phyloP scores from a whole-genome alignment of 2,888 invertebrate species.

The Zaprionus lineosus region DNA sequence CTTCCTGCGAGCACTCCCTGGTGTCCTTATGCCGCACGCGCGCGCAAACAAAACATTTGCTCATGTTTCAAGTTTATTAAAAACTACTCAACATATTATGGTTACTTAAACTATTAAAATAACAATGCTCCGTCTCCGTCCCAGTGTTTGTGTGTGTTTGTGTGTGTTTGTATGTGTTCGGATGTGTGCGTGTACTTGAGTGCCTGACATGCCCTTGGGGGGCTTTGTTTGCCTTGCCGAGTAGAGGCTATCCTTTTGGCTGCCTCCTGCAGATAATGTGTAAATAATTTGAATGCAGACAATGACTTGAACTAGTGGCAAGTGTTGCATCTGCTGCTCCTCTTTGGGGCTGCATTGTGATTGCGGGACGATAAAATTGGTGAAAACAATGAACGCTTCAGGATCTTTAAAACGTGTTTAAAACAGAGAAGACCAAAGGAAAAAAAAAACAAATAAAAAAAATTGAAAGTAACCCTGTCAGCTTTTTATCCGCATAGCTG shows the following conservation, averaged over 20 bases:
- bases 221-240: too few species aligned
- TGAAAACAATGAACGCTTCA: too few species aligned
- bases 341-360: slow-evolving; percentile 19
- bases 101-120: slow-evolving; percentile 78
- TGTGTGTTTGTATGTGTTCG: slow-evolving; percentile 22
- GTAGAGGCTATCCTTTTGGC: slow-evolving; percentile 23
- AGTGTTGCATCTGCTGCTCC: slow-evolving; percentile 32
- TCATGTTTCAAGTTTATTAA: slow-evolving; percentile 77
- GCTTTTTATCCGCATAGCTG: background rate
- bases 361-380: too few species aligned
- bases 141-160: slow-evolving; percentile 13
- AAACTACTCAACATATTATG: slow-evolving; percentile 78
- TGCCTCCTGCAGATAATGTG: slow-evolving; percentile 61
- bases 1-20: slow-evolving; percentile 29
- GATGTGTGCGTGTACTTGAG: too few species aligned
- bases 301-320: slow-evolving; percentile 40
- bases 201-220: slow-evolving; percentile 32
- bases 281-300: slow-evolving; percentile 65
- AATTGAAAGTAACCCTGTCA: too few species aligned
- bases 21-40: slow-evolving; percentile 53
- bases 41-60: slow-evolving; percentile 61
- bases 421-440: too few species aligned
- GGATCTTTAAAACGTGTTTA: too few species aligned
- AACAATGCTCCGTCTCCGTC: slow-evolving; percentile 49
- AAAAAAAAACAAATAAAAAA: too few species aligned